A percentile compares a stretch with the other conserved stretches of the same genome.
Evolutionary conservation across 2,888 invertebrate genomes (phyloP).

Genomic region (Nephrotoma appendiculata): DNA sequence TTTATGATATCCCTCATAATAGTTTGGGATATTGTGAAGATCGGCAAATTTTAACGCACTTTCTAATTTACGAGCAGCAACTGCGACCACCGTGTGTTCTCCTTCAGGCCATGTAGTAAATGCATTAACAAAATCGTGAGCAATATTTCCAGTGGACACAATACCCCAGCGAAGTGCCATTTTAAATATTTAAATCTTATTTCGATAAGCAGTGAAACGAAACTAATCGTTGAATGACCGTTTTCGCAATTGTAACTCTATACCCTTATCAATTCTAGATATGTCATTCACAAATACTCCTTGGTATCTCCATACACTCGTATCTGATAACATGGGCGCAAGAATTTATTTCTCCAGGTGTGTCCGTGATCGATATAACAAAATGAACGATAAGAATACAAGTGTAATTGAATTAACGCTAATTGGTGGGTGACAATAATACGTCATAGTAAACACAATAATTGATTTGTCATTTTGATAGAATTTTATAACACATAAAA

Average conservation of each 20-base stretch:
- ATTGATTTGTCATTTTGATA: not conserved
- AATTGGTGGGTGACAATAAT: not conserved
- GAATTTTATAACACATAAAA: not conserved
- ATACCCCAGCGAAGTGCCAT: conserved; percentile 58
- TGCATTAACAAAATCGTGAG: conserved; percentile 63
- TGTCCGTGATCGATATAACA: not conserved
- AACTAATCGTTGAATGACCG: not conserved
- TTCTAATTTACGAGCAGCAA: conserved; percentile 54
- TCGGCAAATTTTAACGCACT: conserved; percentile 58
- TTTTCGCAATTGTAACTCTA: not conserved
- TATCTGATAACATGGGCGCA: not conserved
- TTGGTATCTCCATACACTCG: not conserved
- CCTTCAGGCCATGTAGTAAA: conserved; percentile 41
- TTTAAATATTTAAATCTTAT: not conserved
- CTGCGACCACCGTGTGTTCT: conserved; percentile 55
- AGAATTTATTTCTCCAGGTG: not conserved
- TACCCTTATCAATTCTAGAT: not conserved
- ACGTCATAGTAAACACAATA: not conserved
- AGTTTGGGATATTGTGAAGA: conserved; percentile 47
- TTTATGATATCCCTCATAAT: conserved; percentile 57
- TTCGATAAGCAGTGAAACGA: not conserved
- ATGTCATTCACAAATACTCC: not conserved
- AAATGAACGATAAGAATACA: not conserved
- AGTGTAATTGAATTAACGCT: not conserved
- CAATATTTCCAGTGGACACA: conserved; percentile 64